Evolutionary conservation across 2,797 vertebrate genomes (phyloP).

Genomic region (Cirrhinus molitorella): DNA sequence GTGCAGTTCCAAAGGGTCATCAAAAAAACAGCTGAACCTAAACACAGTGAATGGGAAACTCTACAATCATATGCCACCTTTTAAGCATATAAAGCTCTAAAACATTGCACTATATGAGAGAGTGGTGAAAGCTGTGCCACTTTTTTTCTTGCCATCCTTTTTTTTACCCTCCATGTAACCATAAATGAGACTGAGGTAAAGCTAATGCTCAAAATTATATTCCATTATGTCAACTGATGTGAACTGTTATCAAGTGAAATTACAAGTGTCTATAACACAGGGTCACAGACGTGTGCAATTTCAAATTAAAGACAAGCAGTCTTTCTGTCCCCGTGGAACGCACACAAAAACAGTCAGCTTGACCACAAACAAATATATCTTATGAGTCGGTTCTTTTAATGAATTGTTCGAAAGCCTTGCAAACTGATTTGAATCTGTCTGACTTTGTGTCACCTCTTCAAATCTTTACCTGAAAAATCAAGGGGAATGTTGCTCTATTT

Average conservation of each 20-base stretch:
- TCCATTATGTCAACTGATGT: constrained; percentile 12
- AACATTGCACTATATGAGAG: background rate
- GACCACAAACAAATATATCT: background rate
- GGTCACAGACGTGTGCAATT: background rate
- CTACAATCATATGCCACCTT: background rate
- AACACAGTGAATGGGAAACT: constrained; percentile 1
- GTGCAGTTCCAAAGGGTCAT: constrained; percentile 15
- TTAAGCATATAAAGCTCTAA: background rate
- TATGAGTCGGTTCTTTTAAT: background rate
- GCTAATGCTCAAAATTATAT: constrained; percentile 8
- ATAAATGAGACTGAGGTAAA: background rate
- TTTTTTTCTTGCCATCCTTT: background rate
- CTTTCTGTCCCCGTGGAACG: background rate
- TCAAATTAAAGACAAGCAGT: background rate
- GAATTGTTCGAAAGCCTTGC: background rate
- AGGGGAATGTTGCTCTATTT: background rate
- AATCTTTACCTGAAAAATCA: background rate
- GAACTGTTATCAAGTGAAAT: background rate
- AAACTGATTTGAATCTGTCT: background rate
- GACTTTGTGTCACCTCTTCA: background rate
- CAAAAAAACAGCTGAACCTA: constrained; percentile 8
- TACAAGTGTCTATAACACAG: background rate
- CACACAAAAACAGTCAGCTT: background rate
- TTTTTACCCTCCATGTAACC: background rate
- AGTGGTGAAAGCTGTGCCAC: background rate